phyloP scores from a whole-genome alignment of 2,797 vertebrate species.

The Sebastes nivosus region DNA sequence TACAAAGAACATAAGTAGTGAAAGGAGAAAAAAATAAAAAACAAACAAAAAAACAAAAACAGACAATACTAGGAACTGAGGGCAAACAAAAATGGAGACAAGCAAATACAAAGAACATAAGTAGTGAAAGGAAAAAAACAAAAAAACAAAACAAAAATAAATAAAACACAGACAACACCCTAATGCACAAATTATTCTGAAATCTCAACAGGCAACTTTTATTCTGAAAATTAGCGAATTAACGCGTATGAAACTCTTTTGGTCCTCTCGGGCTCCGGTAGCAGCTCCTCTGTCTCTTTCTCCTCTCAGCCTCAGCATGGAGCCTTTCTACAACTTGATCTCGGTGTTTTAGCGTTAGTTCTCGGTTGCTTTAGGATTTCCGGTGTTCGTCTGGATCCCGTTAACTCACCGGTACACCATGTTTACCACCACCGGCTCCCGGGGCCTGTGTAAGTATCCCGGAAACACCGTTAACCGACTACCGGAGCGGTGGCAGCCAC shows the following conservation, averaged over 20 bases:
- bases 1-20: no score
- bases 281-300: neutral
- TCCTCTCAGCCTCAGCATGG: slow-evolving; percentile 53
- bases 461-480: neutral
- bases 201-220: neutral
- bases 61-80: no score
- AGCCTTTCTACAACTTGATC: slow-evolving; percentile 50
- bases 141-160: no score
- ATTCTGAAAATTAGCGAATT: fast-evolving
- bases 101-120: no score
- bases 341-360: slow-evolving; percentile 46
- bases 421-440: slow-evolving; percentile 84
- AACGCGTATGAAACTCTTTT: neutral
- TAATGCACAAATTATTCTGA: no score
- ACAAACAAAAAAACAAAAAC: no score
- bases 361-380: slow-evolving; percentile 3
- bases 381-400: neutral
- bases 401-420: slow-evolving; percentile 50
- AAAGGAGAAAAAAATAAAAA: no score
- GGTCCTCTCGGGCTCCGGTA: slow-evolving; percentile 47
- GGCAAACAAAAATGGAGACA: no score
- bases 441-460: slow-evolving; percentile 83
- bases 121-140: no score
- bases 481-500: slow-evolving; percentile 1
- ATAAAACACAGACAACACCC: no score